Base-by-base conservation (phyloP, 2,888 invertebrate species). In the Lycia hirtaria region DNA sequence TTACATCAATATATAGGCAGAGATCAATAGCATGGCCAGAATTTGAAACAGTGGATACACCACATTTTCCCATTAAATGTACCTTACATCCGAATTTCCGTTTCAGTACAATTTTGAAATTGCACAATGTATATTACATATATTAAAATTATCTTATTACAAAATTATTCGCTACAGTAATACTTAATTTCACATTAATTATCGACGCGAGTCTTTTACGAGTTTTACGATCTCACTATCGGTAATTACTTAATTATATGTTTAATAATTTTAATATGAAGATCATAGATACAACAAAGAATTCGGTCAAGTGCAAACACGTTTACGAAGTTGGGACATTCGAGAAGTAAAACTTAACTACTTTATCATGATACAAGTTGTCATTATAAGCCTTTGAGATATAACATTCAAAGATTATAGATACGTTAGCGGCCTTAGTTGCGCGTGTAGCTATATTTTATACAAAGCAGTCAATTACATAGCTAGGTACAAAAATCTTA, bases 241-340 rank as follows among this genome's bases (percentile, higher is more conserved):
- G 15, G 41, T 41, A 41, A 44, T 30, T 30, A 44, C 44, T 44
- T 44, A 44, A 44, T 44, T 44, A 44, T 30, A 30, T 30, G 30
- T 28, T 43, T 43, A 17, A 44, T 30, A 30, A 20, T 19, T 28
- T 43, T 43, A 17, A 17, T 43, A n/a, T 10, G 26, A 37, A 38
- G 37, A 54, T 44, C 35, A 33, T 17, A 41, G 14, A 43, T 52
- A 44, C 19, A 45, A 53, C 45, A 53, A 52, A 44, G 32, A 52
- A 53, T 53, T 45, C 52, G 44, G 52, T 53, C 52, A 45, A 53
- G 44, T 38, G 45, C 44, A 44, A 3, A 5, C 19, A 19, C 17
- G 37, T 10, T 28, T 17, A 17, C 26, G 41, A 41, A 41, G 26
- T 41, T 45, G 22, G 32, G 32, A 45, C 32, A 33, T 33, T 33